Percentiles rank a stretch among this genome's conserved stretches.
These are phyloP conservation scores for Zingel zingel DNA, from an alignment of 2,113 vertebrate species.

Conservation along the genomic window DNA sequence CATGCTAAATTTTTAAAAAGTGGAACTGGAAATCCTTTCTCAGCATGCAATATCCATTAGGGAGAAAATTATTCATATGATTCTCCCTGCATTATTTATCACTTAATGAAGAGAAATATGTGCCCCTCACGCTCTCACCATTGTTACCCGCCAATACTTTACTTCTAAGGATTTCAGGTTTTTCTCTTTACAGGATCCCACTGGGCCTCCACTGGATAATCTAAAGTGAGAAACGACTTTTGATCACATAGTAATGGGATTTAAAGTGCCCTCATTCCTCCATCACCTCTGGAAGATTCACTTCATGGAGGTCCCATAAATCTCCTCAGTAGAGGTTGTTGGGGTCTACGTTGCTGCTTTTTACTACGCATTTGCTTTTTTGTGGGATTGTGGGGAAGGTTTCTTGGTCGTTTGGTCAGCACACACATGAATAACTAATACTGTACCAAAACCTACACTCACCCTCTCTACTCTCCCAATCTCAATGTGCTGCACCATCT, in stretches of 20 bases:
- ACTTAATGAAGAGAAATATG: constrained; percentile 82
- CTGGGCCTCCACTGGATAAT: constrained; percentile 33
- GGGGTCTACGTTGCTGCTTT: constrained; percentile 35
- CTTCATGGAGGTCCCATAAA: constrained; percentile 64
- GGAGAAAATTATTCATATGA: constrained; percentile 86
- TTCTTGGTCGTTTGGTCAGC: constrained; percentile 30
- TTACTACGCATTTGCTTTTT: constrained; percentile 50
- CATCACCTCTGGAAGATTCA: constrained; percentile 59
- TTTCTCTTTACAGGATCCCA: constrained; percentile 43
- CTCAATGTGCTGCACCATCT: constrained; percentile 28
- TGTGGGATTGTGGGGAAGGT: constrained; percentile 5
- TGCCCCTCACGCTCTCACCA: constrained; percentile 66
- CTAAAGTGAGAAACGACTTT: constrained; percentile 66
- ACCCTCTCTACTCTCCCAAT: constrained; percentile 21
- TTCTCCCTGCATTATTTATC: constrained; percentile 85
- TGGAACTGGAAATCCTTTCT: constrained; percentile 85
- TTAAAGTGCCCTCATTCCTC: constrained; percentile 71
- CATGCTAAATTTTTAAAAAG: constrained; percentile 86
- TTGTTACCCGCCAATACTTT: constrained; percentile 67
- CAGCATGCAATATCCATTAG: constrained; percentile 88
- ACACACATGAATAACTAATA: constrained; percentile 65
- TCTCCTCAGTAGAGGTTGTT: constrained; percentile 53
- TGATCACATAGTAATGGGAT: constrained; percentile 72
- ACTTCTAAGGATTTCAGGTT: constrained; percentile 50
- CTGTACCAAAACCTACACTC: constrained; percentile 26